Percentiles rank a stretch among this genome's conserved stretches.
Conservation (phyloP, 2,113 vertebrate genomes). For the Menura novaehollandiae region DNA sequence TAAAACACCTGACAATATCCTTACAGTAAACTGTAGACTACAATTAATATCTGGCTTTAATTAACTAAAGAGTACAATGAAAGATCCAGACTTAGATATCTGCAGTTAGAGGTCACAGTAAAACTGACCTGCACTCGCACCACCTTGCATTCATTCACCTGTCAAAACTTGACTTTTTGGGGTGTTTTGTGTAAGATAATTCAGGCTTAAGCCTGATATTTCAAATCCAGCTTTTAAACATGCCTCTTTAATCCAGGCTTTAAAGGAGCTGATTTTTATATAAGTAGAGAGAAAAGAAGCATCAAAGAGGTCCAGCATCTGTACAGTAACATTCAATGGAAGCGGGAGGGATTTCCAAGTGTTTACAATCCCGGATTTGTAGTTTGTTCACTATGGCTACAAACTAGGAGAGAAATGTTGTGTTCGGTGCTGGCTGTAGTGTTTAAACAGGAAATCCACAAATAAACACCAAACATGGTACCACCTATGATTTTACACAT, state of each 20-base stretch:
- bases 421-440: background rate
- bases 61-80: background rate
- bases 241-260: background rate
- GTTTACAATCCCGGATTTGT: background rate
- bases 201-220: background rate
- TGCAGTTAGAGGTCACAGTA: fast-evolving
- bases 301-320: background rate
- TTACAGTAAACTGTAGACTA: background rate
- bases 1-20: background rate
- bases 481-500: background rate
- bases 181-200: background rate
- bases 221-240: background rate
- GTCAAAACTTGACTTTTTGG: background rate
- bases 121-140: background rate
- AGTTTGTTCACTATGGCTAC: background rate
- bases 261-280: background rate
- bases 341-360: background rate
- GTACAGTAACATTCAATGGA: background rate
- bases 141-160: background rate
- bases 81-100: background rate
- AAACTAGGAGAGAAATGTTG: background rate
- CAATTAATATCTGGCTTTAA: background rate
- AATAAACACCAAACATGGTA: background rate
- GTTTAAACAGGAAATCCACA: background rate
- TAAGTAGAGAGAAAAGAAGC: background rate